phyloP scores from a whole-genome alignment of 2,797 vertebrate species.

The Tokudaia tokunoshimensis region DNA sequence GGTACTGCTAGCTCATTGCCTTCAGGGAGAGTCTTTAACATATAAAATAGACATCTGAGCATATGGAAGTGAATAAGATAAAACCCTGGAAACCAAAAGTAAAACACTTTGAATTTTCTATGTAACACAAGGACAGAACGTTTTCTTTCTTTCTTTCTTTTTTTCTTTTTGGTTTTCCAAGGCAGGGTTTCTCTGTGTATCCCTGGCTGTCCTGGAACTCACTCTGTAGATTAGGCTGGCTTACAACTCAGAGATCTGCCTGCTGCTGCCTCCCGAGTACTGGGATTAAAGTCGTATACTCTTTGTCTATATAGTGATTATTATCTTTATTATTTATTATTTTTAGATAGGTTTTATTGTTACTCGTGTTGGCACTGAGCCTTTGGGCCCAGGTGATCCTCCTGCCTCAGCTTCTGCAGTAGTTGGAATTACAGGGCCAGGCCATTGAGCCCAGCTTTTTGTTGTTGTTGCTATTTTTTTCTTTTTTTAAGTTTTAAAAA shows the following conservation, averaged over 20 bases:
- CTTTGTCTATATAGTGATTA: background rate
- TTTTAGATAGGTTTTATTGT: background rate
- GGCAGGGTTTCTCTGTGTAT: background rate
- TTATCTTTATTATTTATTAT: background rate
- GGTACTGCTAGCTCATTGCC: background rate
- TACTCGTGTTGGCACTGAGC: background rate
- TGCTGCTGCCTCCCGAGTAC: background rate
- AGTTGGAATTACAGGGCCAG: background rate
- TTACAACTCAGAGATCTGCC: background rate
- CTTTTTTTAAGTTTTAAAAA: background rate
- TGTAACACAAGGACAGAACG: slow-evolving; percentile 27
- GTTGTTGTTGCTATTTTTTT: background rate
- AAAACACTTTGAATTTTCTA: slow-evolving; percentile 13
- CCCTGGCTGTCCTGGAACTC: background rate
- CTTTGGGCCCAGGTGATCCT: background rate
- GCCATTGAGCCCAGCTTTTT: background rate
- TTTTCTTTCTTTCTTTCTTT: background rate
- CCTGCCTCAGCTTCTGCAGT: background rate
- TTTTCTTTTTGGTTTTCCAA: background rate
- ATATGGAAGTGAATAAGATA: slow-evolving; percentile 1
- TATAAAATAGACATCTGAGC: slow-evolving; percentile 43
- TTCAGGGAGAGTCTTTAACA: slow-evolving; percentile 42
- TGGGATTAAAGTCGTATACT: background rate
- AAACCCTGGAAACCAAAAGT: slow-evolving; percentile 55
- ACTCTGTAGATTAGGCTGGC: background rate